Conservation (phyloP, 2,797 vertebrate genomes). For the Gephyroberyx darwinii region DNA sequence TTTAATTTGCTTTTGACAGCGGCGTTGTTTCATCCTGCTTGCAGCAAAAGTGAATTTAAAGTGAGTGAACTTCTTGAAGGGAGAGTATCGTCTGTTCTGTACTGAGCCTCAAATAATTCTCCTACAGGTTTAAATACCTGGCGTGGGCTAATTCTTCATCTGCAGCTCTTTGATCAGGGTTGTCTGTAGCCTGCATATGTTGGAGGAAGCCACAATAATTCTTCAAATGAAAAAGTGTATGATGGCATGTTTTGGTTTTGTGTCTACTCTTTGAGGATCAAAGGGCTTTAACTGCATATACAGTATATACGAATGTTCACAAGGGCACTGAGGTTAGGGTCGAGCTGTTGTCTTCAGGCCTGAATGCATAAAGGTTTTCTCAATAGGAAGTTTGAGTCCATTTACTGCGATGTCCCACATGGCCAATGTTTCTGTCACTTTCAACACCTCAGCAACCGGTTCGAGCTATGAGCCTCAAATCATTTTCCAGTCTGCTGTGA, state of each 20-base stretch:
- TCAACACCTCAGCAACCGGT: constrained; percentile 16
- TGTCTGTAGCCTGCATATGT: background rate
- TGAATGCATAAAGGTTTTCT: background rate
- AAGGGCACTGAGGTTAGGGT: background rate
- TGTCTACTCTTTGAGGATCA: too few species aligned
- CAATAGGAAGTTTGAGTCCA: background rate
- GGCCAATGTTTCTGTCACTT: constrained; percentile 40
- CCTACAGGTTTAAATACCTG: constrained; percentile 19
- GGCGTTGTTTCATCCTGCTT: background rate
- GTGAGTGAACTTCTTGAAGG: constrained; percentile 14
- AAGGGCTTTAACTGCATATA: too few species aligned
- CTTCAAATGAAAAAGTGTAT: background rate
- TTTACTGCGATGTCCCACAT: constrained; percentile 17
- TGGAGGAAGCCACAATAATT: background rate
- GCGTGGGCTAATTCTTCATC: constrained; percentile 2
- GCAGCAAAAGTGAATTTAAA: constrained; percentile 28
- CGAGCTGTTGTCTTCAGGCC: background rate
- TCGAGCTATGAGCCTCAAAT: constrained; percentile 28
- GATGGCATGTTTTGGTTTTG: background rate
- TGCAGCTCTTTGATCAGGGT: constrained; percentile 8
- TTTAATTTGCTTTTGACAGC: constrained; percentile 6
- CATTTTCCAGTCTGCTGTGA: constrained; percentile 21
- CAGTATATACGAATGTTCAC: too few species aligned
- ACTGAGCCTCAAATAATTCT: constrained; percentile 22
- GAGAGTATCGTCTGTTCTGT: background rate